Percentiles rank a stretch among this genome's conserved stretches.
Conservation (phyloP, 2,113 vertebrate species). For the Sphyrna mokarran region DNA sequence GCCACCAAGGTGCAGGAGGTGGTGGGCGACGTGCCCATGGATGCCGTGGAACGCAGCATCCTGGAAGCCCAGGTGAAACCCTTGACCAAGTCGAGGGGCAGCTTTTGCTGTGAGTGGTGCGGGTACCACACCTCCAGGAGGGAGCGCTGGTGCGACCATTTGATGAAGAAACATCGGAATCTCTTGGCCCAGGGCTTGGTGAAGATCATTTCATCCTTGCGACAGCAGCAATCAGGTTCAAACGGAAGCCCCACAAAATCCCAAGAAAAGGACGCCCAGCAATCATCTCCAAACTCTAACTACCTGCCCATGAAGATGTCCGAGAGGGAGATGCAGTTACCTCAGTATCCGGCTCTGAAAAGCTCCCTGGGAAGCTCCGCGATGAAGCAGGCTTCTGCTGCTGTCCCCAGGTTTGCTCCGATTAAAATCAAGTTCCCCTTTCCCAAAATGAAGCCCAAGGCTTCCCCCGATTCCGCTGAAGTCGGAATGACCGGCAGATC, state of each 20-base stretch:
- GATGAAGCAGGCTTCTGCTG: constrained; percentile 60
- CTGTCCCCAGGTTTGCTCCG: constrained; percentile 63
- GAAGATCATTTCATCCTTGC: constrained; percentile 77
- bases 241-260: constrained; percentile 59
- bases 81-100: constrained; percentile 70
- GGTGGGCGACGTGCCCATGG: constrained; percentile 66
- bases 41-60: constrained; percentile 71
- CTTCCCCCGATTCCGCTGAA: constrained; percentile 71
- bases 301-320: constrained; percentile 58
- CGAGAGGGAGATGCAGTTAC: constrained; percentile 61
- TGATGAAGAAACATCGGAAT: constrained; percentile 91
- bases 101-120: constrained; percentile 94
- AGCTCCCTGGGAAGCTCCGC: constrained; percentile 59
- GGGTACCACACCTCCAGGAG: constrained; percentile 85
- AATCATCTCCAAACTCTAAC: constrained; percentile 65
- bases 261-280: constrained; percentile 64
- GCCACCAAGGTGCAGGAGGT: constrained; percentile 61
- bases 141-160: constrained; percentile 85
- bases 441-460: constrained; percentile 73
- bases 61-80: constrained; percentile 80
- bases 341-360: constrained; percentile 57
- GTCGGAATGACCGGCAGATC: constrained; percentile 82
- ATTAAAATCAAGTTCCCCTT: constrained; percentile 59
- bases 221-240: constrained; percentile 67
- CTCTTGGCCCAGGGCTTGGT: constrained; percentile 59